Conservation (phyloP, 2,888 invertebrate species). For the Nymphalis polychloros region DNA sequence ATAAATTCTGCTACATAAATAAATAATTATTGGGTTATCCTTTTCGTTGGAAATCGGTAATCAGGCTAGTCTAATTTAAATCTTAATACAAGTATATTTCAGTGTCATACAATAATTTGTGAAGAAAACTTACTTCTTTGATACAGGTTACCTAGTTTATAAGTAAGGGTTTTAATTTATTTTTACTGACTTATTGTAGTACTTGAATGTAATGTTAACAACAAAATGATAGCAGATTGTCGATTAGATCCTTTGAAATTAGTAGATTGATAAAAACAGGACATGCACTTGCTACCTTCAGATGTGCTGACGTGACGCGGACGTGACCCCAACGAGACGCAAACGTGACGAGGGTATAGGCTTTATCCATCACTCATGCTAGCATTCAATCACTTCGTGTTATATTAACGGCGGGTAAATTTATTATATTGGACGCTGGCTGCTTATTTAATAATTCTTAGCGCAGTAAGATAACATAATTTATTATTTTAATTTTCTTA, state of each 20-base stretch:
- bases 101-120: no score
- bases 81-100: no score
- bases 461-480: not conserved
- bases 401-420: slow-evolving; percentile 42
- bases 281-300: slow-evolving; percentile 22
- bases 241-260: slow-evolving; percentile 14
- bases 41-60: no score
- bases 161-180: no score
- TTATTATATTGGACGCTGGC: slow-evolving; percentile 29
- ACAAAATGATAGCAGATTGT: not conserved
- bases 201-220: not conserved
- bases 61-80: no score
- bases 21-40: no score
- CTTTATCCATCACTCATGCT: slow-evolving; percentile 45
- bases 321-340: slow-evolving; percentile 42
- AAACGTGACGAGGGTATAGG: slow-evolving; percentile 39
- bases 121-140: no score
- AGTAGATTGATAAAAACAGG: slow-evolving; percentile 18
- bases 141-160: no score
- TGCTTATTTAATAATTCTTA: slow-evolving; percentile 20
- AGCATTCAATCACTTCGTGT: slow-evolving; percentile 60
- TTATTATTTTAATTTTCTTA: not conserved
- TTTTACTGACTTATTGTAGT: no score
- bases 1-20: no score
- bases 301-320: slow-evolving; percentile 29